Evolutionary conservation across 1,140 invertebrate species (phyloP).

Genomic region (Papilio helenus): DNA sequence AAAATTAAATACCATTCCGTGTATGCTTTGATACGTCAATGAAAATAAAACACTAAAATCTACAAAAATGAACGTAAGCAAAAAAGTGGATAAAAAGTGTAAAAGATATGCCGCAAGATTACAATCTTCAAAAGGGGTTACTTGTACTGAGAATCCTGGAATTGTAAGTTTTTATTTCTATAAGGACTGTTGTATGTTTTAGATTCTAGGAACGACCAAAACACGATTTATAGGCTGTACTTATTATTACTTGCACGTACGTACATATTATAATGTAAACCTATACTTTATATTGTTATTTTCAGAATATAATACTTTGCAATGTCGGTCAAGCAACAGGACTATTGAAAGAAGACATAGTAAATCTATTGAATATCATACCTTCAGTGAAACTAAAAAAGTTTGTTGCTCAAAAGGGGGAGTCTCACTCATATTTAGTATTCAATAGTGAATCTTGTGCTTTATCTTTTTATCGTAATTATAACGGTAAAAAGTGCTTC

Average conservation of each 20-base stretch:
- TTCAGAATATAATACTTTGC: constrained; percentile 72
- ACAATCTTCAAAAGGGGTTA: constrained; percentile 62
- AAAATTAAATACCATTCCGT: too few species aligned
- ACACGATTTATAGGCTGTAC: background rate
- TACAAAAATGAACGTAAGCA: constrained; percentile 57
- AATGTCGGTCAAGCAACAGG: constrained; percentile 76
- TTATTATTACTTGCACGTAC: too few species aligned
- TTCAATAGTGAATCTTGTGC: constrained; percentile 58
- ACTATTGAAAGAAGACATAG: constrained; percentile 59
- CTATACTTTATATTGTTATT: constrained; percentile 43
- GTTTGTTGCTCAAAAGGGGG: constrained; percentile 71
- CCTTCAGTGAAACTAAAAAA: constrained; percentile 52
- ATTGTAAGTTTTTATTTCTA: constrained; percentile 50
- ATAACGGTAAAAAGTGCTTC: constrained; percentile 61
- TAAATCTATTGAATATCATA: constrained; percentile 48
- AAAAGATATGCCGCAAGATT: constrained; percentile 68
- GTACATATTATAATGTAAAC: background rate
- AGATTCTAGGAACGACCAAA: background rate
- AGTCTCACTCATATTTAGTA: constrained; percentile 65
- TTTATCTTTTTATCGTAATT: constrained; percentile 56
- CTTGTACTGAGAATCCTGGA: constrained; percentile 52
- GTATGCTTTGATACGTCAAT: background rate
- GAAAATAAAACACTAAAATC: background rate
- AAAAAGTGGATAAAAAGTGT: constrained; percentile 63
- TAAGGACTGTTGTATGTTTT: too few species aligned